Evolutionary conservation across 2,888 invertebrate genomes (phyloP), one percentile per base, ranked within the genome.

Genomic region (Parascotia fuliginaria): DNA sequence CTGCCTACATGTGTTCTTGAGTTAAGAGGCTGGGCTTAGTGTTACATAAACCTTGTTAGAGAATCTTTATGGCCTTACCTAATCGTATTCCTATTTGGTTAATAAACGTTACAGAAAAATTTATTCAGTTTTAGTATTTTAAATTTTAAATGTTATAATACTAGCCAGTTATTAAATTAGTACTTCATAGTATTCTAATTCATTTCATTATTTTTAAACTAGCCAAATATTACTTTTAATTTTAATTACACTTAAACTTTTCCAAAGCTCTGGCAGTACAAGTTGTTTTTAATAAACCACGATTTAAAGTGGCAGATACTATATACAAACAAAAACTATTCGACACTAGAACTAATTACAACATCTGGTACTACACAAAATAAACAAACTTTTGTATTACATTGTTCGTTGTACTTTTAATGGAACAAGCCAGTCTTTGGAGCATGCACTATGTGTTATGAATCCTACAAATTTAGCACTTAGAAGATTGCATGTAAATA

Each of bases 401-500:
- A 24, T 24, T 7, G 24, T 24, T 24, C 24, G 7, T 24, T 7
- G 7, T 6, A 24, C 24, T 24, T 3, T 24, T 24, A 24, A 24
- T 24, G 6, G 16, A 33, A n/a, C 16, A 16, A 33, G n/a, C 15
- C 16, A 7, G n/a, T n/a, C n/a, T n/a, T 16, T 16, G 9, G 1
- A 9, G 12, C 2, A 29, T 12, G 0, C 33, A 33, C n/a, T 7
- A 15, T 16, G n/a, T n/a, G n/a, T n/a, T n/a, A n/a, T 9, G 33
- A 19, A 9, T 7, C 19, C 11, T 22, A 11, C 36, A 36, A 12
- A 14, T 13, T 4, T 1, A 38, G 33, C 28, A 19, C 36, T 42
- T 27, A 19, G 9, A 32, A 47, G 9, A 47, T 42, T 34, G 31
- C 11, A 27, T 32, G 14, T 53, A 22, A 44, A 48, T 48, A 54